phyloP scores from a whole-genome alignment of 2,113 vertebrate genomes.

The Todiramphus saurophagus region DNA sequence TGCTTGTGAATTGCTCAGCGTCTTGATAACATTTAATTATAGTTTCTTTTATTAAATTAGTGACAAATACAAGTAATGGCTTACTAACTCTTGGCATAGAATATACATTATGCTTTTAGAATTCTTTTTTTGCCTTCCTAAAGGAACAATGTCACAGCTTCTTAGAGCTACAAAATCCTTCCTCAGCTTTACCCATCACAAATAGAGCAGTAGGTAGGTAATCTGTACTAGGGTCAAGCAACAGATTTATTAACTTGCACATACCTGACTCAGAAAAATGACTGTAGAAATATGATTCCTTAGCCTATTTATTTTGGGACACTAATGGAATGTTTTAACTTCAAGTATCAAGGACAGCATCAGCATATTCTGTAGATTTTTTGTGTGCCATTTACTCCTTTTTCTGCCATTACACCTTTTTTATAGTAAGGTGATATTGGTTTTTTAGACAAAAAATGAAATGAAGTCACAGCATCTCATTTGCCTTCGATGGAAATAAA shows the following conservation, averaged over 20 bases:
- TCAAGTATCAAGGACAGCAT: neutral
- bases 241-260: neutral
- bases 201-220: neutral
- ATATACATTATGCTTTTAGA: neutral
- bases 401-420: neutral
- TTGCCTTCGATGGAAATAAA: neutral
- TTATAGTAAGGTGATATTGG: neutral
- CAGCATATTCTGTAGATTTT: neutral
- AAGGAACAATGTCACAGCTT: neutral
- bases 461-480: neutral
- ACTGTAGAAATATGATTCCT: neutral
- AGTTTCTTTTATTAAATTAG: slow-evolving; percentile 1
- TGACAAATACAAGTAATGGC: neutral
- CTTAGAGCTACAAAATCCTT: neutral
- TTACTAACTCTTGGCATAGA: neutral
- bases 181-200: neutral
- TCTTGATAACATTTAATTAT: neutral
- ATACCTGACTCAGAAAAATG: neutral
- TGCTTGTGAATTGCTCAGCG: neutral
- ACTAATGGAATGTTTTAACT: neutral
- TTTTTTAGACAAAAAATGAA: neutral
- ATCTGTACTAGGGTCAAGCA: neutral
- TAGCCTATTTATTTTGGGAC: neutral
- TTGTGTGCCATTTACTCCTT: neutral
- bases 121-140: neutral